Base-by-base conservation (phyloP, 2,113 vertebrate species). In the Ciconia boyciana region DNA sequence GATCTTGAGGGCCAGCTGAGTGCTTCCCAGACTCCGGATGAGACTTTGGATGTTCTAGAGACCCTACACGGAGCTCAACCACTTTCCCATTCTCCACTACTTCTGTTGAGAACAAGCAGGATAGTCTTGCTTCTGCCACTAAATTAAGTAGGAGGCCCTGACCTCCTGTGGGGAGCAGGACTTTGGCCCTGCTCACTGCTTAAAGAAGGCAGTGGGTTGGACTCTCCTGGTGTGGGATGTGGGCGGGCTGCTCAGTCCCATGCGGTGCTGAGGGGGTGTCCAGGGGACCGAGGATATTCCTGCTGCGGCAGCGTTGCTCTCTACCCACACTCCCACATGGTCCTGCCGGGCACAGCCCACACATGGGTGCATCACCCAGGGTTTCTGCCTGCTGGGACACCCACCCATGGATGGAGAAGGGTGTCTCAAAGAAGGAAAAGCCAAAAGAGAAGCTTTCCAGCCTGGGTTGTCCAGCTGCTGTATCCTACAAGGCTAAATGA, bases 281-380 rank as follows among this genome's bases (percentile, higher is more conserved):
- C 49, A 31, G 2, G 8, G 55, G 10, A 41, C 48, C 2, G 7
- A 54, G 34, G 46, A 19, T 6, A 6, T 26, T 83, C 41, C 80
- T 78, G 41, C 49, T 69, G 43, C 0, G 0, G 8, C 16, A 52
- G 16, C 6, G 2, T 29, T 11, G 4, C 43, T 55, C 44, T 75
- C 25, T 72, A 7, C 46, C 14, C 10, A 3, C 0, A 0, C 16
- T 90, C 9, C 36, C 68, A 16, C 8, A 4, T 3, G 5, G 17
- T 46, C 7, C 34, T 79, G 31, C 34, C 3, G 0, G 43, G 46
- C 22, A 66, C 32, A 26, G 41, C n/a, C 20, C 51, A 12, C 29
- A 8, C 7, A 19, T 0, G 1, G 14, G 4, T 29, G 4, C 20
- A 48, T 87, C 51, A 34, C 7, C 4, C 36, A 32, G 21, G 14